A percentile compares a stretch with the other conserved stretches of the same genome.
These are phyloP conservation scores for Cremastinae sp. DNA, from an alignment of 2,888 invertebrate genomes.

Conservation along the genomic window DNA sequence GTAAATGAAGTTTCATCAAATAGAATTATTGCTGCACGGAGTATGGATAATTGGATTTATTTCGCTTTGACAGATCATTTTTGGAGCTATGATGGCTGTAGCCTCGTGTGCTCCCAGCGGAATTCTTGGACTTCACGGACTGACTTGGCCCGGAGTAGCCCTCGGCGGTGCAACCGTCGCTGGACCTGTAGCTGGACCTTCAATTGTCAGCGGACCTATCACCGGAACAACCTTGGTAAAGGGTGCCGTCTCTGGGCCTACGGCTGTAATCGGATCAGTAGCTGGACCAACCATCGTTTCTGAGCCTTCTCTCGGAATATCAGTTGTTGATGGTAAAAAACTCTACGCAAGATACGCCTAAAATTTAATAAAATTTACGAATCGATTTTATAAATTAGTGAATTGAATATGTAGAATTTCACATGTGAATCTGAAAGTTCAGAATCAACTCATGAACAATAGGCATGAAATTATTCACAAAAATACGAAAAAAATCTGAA, in stretches of 20 bases:
- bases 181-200: slow-evolving; percentile 58
- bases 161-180: slow-evolving; percentile 56
- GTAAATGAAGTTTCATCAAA: slow-evolving; percentile 38
- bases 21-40: not conserved
- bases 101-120: slow-evolving; percentile 66
- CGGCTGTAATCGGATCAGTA: slow-evolving; percentile 66
- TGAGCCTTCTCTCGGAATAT: slow-evolving; percentile 61
- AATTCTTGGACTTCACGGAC: slow-evolving; percentile 51
- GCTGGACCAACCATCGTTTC: slow-evolving; percentile 66
- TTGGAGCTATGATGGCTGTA: slow-evolving; percentile 55
- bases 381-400: too few relatives aligned
- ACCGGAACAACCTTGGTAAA: slow-evolving; percentile 59
- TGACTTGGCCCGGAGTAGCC: slow-evolving; percentile 51
- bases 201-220: slow-evolving; percentile 61
- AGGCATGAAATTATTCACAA: too few relatives aligned
- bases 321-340: slow-evolving; percentile 59
- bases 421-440: too few relatives aligned
- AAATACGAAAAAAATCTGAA: not conserved
- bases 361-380: too few relatives aligned
- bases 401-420: too few relatives aligned
- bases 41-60: slow-evolving; percentile 26
- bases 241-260: slow-evolving; percentile 62
- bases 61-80: slow-evolving; percentile 42
- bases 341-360: too few relatives aligned
- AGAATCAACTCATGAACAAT: too few relatives aligned